Base-by-base conservation (phyloP, 1,140 invertebrate species). In the Micrasema longulum region DNA sequence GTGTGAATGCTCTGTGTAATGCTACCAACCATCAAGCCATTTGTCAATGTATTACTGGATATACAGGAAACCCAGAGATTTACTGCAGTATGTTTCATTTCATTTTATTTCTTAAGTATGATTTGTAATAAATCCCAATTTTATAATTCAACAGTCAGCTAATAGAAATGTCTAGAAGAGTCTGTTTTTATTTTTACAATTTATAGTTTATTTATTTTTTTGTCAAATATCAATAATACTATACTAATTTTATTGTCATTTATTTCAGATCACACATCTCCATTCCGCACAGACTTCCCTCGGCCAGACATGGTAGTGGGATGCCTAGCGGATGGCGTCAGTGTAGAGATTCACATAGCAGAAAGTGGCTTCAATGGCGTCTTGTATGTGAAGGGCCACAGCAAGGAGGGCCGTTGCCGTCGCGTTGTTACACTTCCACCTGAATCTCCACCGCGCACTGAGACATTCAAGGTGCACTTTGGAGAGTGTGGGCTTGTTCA, bases 351-450 rank as follows among this genome's bases (percentile, higher is more conserved):
- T 53, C 89, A 92, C 76, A 90, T 96, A 38, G 89, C 88, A 69
- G 87, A 91, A 80, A 85, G 91, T 76, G 93, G 92, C 48, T 97
- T 97, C 79, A 95, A 96, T 76, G 96, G 96, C 2, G 91, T 97
- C 1, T 83, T 97, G 0, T 97, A 97, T 77, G 96, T 97, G 0
- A 97, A 97, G 85, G 95, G 95, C 9, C 94, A 96, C 80, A 96
- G 94, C 78, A 97, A 97, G 80, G 94, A 97, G 77, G 93, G 95
- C 79, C 87, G 95, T 50, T 97, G 96, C 81, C 87, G 95, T 74
- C 86, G 91, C 48, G 89, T 95, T 0, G 90, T 97, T 5, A 91
- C 91, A 14, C 84, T 92, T 71, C 87, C 91, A 9, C 85, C 86
- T 6, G 89, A 91, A 76, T 88, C 90, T 14, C 84, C 88, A 41